Percentiles rank a stretch among this genome's conserved stretches.
phyloP scores from a whole-genome alignment of 2,888 invertebrate species.

The Lochmaea crataegi region DNA sequence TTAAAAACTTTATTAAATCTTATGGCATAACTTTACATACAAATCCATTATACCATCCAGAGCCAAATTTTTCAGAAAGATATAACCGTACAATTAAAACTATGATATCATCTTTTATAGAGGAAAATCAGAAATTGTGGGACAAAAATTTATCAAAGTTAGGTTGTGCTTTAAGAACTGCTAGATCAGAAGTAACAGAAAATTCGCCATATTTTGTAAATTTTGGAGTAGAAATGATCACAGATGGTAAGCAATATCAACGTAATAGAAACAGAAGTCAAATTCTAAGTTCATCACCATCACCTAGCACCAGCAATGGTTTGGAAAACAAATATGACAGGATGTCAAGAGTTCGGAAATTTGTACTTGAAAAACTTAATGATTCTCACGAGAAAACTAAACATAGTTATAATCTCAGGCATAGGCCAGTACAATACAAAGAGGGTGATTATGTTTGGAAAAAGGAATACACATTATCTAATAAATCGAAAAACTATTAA shows the following conservation, averaged over 20 bases:
- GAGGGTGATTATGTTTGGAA: background rate
- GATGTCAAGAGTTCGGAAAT: background rate
- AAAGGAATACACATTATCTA: background rate
- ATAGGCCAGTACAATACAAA: background rate
- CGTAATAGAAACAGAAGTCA: background rate
- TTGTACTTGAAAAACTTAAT: constrained; percentile 4
- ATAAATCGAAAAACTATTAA: constrained; percentile 1
- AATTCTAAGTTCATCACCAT: background rate
- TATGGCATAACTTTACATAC: constrained; percentile 41
- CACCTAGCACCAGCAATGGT: background rate
- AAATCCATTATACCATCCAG: constrained; percentile 53
- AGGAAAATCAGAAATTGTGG: constrained; percentile 40
- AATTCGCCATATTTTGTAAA: constrained; percentile 9
- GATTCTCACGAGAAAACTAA: background rate
- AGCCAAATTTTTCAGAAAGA: constrained; percentile 55
- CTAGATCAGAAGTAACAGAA: background rate
- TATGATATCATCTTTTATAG: constrained; percentile 42
- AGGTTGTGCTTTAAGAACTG: constrained; percentile 44
- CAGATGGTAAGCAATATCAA: constrained; percentile 2
- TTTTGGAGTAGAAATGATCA: background rate
- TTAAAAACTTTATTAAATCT: constrained; percentile 29
- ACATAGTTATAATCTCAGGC: background rate
- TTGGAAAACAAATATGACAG: background rate
- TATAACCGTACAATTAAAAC: constrained; percentile 53
- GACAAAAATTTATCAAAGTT: constrained; percentile 50